Conservation (phyloP, 2,797 vertebrate species). For the Pithecia hirsuta region DNA sequence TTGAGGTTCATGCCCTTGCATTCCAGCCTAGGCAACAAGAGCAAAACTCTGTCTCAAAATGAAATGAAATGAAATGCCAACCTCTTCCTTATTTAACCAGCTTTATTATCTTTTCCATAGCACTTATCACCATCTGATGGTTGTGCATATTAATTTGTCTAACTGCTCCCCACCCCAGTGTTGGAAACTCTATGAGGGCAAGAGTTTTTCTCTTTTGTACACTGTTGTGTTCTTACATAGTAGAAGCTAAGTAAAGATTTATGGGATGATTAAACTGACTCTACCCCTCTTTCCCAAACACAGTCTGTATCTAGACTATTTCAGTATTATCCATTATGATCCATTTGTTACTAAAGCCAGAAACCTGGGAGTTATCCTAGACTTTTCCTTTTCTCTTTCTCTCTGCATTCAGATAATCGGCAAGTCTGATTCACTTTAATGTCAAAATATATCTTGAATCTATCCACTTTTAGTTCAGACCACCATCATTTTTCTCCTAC, state of each 20-base stretch:
- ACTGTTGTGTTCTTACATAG: background rate
- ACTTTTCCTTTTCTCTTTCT: background rate
- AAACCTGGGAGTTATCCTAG: background rate
- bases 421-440: slow-evolving; percentile 2
- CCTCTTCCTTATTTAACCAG: background rate
- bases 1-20: too few species aligned
- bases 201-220: background rate
- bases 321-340: background rate
- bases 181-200: background rate
- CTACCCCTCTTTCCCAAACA: background rate
- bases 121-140: background rate
- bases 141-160: background rate
- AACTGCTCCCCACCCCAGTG: background rate
- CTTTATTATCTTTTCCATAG: background rate
- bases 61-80: background rate
- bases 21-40: too few species aligned
- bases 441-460: background rate
- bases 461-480: background rate
- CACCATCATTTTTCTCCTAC: background rate
- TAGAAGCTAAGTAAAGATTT: slow-evolving; percentile 11
- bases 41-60: too few species aligned
- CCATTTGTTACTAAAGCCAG: slow-evolving; percentile 9
- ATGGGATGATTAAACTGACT: background rate
- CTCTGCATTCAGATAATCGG: background rate
- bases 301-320: background rate